Percentiles rank a stretch among this genome's conserved stretches.
Evolutionary conservation across 2,797 vertebrate genomes (phyloP).

Genomic region (Lophius americanus): DNA sequence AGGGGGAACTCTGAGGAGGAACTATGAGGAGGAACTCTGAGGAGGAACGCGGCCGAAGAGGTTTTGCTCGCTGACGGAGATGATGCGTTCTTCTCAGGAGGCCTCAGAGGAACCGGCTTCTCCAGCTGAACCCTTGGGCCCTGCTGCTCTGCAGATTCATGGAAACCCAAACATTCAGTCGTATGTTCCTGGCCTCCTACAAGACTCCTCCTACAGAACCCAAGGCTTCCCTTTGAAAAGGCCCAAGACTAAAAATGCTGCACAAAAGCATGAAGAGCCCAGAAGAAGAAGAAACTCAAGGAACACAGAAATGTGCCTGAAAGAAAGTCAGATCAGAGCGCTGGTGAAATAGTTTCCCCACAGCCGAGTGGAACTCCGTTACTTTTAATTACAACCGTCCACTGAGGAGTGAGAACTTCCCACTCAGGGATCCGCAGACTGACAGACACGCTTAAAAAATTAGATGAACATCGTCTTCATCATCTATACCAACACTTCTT

Average conservation of each 20-base stretch:
- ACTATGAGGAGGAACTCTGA: constrained; percentile 24
- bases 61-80: constrained; percentile 37
- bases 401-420: no score
- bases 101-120: not conserved
- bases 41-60: constrained; percentile 29
- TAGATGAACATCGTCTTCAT: no score
- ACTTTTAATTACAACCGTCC: constrained; percentile 90
- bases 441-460: no score
- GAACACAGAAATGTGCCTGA: no score
- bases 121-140: constrained; percentile 2
- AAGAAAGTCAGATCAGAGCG: constrained; percentile 77
- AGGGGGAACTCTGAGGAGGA: not conserved
- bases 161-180: constrained; percentile 2
- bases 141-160: no score
- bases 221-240: constrained; percentile 33
- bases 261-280: constrained; percentile 16
- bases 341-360: constrained; percentile 87
- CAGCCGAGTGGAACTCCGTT: constrained; percentile 72
- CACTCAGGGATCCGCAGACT: no score
- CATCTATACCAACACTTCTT: no score
- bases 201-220: constrained; percentile 1
- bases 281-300: constrained; percentile 11
- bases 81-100: constrained; percentile 18
- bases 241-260: constrained; percentile 8
- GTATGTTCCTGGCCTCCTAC: constrained; percentile 1